Evolutionary conservation across 2,888 invertebrate genomes (phyloP).

Genomic region (Plagodis pulveraria): DNA sequence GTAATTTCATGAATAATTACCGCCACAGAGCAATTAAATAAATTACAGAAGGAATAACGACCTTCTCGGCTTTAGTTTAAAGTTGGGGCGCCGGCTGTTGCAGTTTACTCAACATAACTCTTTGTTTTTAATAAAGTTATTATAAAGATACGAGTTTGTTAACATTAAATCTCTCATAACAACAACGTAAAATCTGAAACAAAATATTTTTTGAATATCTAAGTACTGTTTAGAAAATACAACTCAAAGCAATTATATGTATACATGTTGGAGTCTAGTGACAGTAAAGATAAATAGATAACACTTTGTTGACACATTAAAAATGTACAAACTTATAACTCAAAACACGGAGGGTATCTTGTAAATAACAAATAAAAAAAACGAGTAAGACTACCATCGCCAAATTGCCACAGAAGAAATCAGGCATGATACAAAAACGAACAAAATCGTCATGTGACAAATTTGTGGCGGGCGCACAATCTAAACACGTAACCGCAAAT

Average conservation of each 20-base stretch:
- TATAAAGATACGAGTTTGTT: background rate
- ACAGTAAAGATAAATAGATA: too few relatives aligned
- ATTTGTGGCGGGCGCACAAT: conserved; percentile 57
- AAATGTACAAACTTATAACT: too few relatives aligned
- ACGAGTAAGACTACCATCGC: background rate
- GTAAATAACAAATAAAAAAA: background rate
- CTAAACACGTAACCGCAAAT: conserved; percentile 79
- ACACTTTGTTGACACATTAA: too few relatives aligned
- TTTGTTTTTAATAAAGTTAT: conserved; percentile 33
- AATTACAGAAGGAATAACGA: conserved; percentile 82
- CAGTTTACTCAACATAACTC: conserved; percentile 56
- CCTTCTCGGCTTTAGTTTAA: conserved; percentile 80
- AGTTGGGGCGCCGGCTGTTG: conserved; percentile 76
- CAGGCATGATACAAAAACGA: conserved; percentile 35
- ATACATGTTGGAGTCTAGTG: too few relatives aligned
- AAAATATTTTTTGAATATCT: too few relatives aligned
- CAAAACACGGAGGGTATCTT: background rate
- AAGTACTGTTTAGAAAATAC: too few relatives aligned
- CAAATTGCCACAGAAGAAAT: conserved; percentile 29
- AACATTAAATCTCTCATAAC: too few relatives aligned
- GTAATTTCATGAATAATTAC: conserved; percentile 86
- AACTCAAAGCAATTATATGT: too few relatives aligned
- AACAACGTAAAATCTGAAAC: too few relatives aligned
- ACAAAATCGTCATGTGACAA: conserved; percentile 49
- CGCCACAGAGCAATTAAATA: conserved; percentile 84